Conservation (phyloP, 2,797 vertebrate species). For the Acipenser transmontanus region DNA sequence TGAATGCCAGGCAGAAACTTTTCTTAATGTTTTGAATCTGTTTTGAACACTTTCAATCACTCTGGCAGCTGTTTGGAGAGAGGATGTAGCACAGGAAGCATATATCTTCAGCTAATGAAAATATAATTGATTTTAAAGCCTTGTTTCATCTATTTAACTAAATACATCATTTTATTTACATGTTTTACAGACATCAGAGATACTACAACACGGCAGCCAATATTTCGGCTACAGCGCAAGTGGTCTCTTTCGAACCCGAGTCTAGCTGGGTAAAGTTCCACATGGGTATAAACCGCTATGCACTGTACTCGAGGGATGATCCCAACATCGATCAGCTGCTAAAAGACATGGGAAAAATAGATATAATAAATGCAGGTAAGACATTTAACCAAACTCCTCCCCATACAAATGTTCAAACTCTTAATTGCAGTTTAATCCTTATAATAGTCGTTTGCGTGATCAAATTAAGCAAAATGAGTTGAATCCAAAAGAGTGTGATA, state of each 20-base stretch:
- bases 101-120: too few species aligned
- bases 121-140: too few species aligned
- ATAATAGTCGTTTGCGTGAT: not conserved
- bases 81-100: too few species aligned
- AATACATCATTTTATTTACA: too few species aligned
- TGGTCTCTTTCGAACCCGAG: conserved; percentile 53
- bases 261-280: conserved; percentile 90
- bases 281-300: conserved; percentile 75
- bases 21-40: too few species aligned
- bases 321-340: conserved; percentile 57
- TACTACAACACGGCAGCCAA: conserved; percentile 50
- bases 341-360: conserved; percentile 57
- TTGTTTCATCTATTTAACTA: too few species aligned
- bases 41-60: too few species aligned
- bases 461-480: too few species aligned
- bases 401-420: not conserved
- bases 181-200: conserved; percentile 50
- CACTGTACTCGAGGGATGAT: conserved; percentile 74
- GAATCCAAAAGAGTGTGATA: too few species aligned
- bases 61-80: too few species aligned
- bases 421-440: too few species aligned
- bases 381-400: not conserved
- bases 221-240: conserved; percentile 41
- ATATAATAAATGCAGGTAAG: conserved; percentile 73
- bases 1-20: too few species aligned